Base-by-base conservation (phyloP, 1,140 invertebrate genomes). In the Brachionus rotundiformis region DNA sequence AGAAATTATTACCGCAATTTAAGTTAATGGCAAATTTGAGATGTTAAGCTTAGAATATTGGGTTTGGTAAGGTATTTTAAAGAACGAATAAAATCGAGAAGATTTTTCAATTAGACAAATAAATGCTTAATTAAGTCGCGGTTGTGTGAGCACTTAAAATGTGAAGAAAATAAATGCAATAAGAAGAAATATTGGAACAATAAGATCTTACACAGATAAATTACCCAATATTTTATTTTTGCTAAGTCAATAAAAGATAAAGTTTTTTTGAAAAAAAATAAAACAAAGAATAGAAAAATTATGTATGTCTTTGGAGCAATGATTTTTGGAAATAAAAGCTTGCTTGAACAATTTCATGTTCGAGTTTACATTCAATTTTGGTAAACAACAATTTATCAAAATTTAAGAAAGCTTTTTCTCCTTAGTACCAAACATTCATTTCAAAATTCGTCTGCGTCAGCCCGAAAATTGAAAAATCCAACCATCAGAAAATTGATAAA, bases 271-370 rank as follows among this genome's bases (percentile, higher is more conserved):
- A n/a, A 5, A 54, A 54, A 54, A 54, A 54, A 16, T 54, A 54
- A 54, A 54, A 54, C 47, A 54, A 54, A 54, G 47, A 54, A 54
- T 19, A 19, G 47, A 54, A 39, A 39, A 54, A 54, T 54, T 54
- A 54, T 54, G 47, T 16, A 54, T 54, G 47, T 54, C 47, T 54
- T 54, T 54, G 6, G 47, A 54, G 47, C 47, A 7, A 54, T 54
- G 47, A 54, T 54, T 54, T 16, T 54, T 54, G 47, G 47, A 54
- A 54, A 54, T 54, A 54, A 54, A 54, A 54, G n/a, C 47, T 54
- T 54, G 47, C 47, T 54, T 54, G 47, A 54, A 19, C 47, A 54
- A 54, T 54, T 54, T 54, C 47, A 54, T 54, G 47, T 54, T 54
- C 16, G 19, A 7, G 47, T 54, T 16, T 54, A 54, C 47, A 54